Conservation (phyloP, 2,797 vertebrate genomes). For the Platyrinchus mystaceus region DNA sequence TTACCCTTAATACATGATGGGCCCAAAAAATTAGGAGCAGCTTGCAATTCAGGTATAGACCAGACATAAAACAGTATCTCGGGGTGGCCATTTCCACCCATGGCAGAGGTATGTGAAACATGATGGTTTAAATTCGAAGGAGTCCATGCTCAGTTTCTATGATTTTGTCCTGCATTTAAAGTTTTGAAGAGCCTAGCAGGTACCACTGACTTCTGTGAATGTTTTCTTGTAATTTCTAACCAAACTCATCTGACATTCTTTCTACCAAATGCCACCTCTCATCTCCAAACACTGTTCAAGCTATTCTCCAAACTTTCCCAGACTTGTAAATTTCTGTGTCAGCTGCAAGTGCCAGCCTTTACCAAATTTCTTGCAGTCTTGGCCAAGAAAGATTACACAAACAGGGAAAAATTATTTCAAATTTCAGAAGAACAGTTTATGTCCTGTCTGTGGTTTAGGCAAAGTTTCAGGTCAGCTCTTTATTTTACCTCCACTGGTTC, state of each 20-base stretch:
- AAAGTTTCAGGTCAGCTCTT: neutral
- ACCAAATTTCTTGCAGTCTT: neutral
- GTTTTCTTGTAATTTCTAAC: neutral
- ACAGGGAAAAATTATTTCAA: neutral
- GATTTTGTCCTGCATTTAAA: neutral
- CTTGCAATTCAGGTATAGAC: neutral
- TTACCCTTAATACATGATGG: neutral
- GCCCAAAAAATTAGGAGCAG: neutral
- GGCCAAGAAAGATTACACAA: neutral
- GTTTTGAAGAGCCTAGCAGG: neutral
- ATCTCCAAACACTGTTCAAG: neutral
- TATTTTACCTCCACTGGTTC: neutral
- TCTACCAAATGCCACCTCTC: neutral
- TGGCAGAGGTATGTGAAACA: neutral
- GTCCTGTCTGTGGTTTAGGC: neutral
- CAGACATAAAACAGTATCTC: neutral
- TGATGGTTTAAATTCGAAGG: neutral
- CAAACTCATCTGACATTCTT: neutral
- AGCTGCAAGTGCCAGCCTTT: neutral
- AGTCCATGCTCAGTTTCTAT: neutral
- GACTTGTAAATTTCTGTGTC: neutral
- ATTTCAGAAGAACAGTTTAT: neutral
- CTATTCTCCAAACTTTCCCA: neutral
- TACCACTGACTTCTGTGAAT: neutral
- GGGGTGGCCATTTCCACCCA: neutral